These are phyloP conservation scores for Macropis europaea DNA, from an alignment of 2,888 invertebrate species.

Conservation along the genomic window DNA sequence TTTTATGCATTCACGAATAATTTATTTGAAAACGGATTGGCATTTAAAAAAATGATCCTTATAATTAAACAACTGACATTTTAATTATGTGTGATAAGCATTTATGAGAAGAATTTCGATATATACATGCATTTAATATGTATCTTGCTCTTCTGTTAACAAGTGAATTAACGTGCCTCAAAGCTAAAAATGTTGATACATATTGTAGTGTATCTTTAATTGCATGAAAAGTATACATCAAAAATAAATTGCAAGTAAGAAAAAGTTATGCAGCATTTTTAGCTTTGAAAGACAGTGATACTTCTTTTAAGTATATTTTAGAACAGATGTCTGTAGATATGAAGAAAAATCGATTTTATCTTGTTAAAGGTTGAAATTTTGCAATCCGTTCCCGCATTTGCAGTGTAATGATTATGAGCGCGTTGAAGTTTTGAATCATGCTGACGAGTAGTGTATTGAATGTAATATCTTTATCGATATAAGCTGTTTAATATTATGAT, in stretches of 20 bases:
- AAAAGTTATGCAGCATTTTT: conserved; percentile 22
- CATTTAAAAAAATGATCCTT: background rate
- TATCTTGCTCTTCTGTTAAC: conserved; percentile 8
- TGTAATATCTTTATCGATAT: conserved; percentile 12
- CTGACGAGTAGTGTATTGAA: conserved; percentile 5
- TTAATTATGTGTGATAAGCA: conserved; percentile 11
- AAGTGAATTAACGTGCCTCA: conserved; percentile 32
- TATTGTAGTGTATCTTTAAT: conserved; percentile 8
- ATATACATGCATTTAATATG: background rate
- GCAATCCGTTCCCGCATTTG: conserved; percentile 6
- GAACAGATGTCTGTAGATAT: conserved; percentile 16
- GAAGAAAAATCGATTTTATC: conserved; percentile 7
- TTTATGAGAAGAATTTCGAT: conserved; percentile 21
- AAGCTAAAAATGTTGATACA: conserved; percentile 26
- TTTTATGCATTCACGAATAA: background rate
- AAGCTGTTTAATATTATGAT: background rate
- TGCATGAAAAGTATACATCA: conserved; percentile 1
- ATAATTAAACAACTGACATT: conserved; percentile 1
- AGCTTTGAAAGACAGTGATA: conserved; percentile 9
- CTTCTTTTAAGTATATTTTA: conserved; percentile 23
- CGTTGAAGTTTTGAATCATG: conserved; percentile 3
- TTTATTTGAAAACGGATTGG: background rate
- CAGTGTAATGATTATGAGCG: background rate
- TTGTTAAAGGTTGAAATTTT: conserved; percentile 8
- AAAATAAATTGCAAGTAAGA: conserved; percentile 7